These are phyloP conservation scores for Lacanobia wlatinum DNA, from an alignment of 2,888 invertebrate genomes.

Conservation along the genomic window DNA sequence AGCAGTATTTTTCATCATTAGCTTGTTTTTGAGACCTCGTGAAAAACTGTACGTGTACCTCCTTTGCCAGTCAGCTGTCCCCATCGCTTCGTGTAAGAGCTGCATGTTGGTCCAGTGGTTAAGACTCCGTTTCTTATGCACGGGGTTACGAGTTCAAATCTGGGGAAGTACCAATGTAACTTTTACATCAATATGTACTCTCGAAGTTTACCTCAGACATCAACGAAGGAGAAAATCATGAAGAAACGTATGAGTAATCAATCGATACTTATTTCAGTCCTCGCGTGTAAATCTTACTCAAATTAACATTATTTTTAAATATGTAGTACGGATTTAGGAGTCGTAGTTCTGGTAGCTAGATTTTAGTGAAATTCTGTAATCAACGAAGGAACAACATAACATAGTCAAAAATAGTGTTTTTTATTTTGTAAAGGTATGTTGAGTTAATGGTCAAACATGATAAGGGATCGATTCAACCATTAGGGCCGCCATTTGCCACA, in stretches of 20 bases:
- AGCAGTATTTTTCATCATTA: neutral
- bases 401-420: slow-evolving; percentile 49
- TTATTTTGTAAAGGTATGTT: slow-evolving; percentile 43
- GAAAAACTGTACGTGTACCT: neutral
- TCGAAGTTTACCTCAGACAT: neutral
- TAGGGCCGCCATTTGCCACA: no score
- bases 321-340: slow-evolving; percentile 47
- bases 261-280: slow-evolving; percentile 12
- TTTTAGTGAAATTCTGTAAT: slow-evolving; percentile 62
- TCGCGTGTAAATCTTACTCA: slow-evolving; percentile 2
- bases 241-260: neutral
- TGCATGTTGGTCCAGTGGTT: neutral
- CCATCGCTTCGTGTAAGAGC: slow-evolving; percentile 1
- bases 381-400: slow-evolving; percentile 61
- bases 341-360: slow-evolving; percentile 62
- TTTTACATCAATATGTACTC: neutral
- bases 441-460: slow-evolving; percentile 28
- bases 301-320: slow-evolving; percentile 36
- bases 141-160: neutral
- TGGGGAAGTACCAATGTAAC: neutral
- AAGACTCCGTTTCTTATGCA: neutral
- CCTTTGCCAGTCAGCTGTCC: neutral
- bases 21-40: slow-evolving; percentile 10
- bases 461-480: slow-evolving; percentile 18
- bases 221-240: neutral